phyloP scores from a whole-genome alignment of 2,113 vertebrate species.

The Rhinolophus ferrumequinum region DNA sequence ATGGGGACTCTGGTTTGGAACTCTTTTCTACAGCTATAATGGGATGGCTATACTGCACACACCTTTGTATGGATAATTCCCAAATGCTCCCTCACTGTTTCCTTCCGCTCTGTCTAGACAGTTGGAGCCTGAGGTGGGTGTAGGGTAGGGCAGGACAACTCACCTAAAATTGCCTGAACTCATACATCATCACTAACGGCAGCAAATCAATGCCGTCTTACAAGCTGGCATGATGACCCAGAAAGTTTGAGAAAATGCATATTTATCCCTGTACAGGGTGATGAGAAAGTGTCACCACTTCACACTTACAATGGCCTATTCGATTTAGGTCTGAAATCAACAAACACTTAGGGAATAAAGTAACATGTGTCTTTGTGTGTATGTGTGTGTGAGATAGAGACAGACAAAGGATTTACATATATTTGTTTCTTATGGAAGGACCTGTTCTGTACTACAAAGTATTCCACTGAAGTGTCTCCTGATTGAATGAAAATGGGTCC shows the following conservation, averaged over 20 bases:
- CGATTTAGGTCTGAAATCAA: slow-evolving; percentile 23
- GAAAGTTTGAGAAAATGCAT: slow-evolving; percentile 56
- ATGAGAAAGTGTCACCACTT: neutral
- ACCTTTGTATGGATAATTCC: neutral
- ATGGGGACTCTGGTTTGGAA: neutral
- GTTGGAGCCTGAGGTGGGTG: neutral
- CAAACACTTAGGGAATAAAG: slow-evolving; percentile 5
- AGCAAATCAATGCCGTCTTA: neutral
- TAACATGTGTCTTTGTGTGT: neutral
- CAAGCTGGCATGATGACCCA: slow-evolving; percentile 41
- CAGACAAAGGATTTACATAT: neutral
- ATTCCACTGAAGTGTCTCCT: neutral
- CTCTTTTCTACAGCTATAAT: neutral
- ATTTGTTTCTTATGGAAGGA: neutral
- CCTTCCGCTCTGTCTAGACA: neutral
- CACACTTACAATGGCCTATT: slow-evolving; percentile 25
- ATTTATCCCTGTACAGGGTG: slow-evolving; percentile 39
- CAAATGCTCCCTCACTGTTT: neutral
- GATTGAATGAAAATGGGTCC: neutral
- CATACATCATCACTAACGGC: neutral
- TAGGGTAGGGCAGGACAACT: neutral
- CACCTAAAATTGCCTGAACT: neutral
- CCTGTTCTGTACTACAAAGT: neutral
- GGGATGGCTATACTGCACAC: neutral
- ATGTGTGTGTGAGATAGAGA: neutral